A percentile compares a stretch with the other conserved stretches of the same genome.
phyloP scores from a whole-genome alignment of 2,888 invertebrate genomes.

The Apotomis turbidana region DNA sequence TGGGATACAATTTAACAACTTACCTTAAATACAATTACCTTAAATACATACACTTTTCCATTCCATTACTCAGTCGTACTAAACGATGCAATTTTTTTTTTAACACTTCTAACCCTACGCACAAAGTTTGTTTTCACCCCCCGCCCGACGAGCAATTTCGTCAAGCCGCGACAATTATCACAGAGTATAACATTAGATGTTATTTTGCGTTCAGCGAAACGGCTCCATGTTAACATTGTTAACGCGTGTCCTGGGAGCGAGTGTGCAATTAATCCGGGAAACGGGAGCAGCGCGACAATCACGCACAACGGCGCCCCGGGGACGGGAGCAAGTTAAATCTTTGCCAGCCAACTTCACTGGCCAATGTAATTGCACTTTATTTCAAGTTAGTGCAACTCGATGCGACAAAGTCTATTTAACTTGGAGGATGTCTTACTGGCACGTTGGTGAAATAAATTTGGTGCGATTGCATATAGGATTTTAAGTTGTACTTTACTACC shows the following conservation, averaged over 20 bases:
- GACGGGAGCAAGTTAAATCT: slow-evolving; percentile 78
- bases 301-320: slow-evolving; percentile 74
- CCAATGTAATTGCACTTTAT: slow-evolving; percentile 50
- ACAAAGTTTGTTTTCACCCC: slow-evolving; percentile 32
- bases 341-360: slow-evolving; percentile 67
- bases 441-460: neutral
- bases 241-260: slow-evolving; percentile 76
- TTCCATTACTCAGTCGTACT: too few relatives aligned
- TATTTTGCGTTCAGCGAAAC: slow-evolving; percentile 75
- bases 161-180: slow-evolving; percentile 63
- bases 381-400: slow-evolving; percentile 47
- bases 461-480: neutral
- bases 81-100: too few relatives aligned
- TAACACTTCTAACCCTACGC: neutral
- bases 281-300: slow-evolving; percentile 75
- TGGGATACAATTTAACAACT: too few relatives aligned
- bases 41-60: too few relatives aligned
- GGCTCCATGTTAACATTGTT: slow-evolving; percentile 71
- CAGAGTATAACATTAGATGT: slow-evolving; percentile 73
- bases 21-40: too few relatives aligned
- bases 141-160: slow-evolving; percentile 45
- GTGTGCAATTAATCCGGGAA: slow-evolving; percentile 75
- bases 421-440: slow-evolving; percentile 26
- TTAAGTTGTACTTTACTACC: too few relatives aligned
- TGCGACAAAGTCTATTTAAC: slow-evolving; percentile 39